Evolutionary conservation across 2,888 invertebrate genomes (phyloP).

Genomic region (Entomobrya multifasciata): DNA sequence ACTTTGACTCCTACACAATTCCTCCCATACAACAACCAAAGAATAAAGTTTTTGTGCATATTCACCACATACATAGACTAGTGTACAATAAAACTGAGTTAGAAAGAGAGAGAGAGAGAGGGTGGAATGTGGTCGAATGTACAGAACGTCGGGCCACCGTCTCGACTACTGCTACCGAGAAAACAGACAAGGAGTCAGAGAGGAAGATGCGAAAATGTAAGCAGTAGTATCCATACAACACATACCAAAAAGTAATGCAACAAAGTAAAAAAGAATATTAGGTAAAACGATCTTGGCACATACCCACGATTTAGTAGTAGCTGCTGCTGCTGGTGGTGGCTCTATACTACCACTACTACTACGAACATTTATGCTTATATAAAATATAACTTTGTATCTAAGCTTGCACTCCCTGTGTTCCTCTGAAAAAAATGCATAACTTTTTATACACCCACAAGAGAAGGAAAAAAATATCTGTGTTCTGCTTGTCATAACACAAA

Average conservation of each 20-base stretch:
- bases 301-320: constrained; percentile 54
- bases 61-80: no score
- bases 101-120: constrained; percentile 28
- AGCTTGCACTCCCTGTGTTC: not conserved
- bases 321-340: not conserved
- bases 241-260: constrained; percentile 43
- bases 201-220: constrained; percentile 29
- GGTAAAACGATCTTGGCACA: constrained; percentile 70
- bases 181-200: constrained; percentile 24
- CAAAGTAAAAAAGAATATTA: constrained; percentile 63
- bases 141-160: not conserved
- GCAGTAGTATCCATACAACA: constrained; percentile 10
- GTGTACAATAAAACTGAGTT: not conserved
- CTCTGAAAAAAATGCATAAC: not conserved
- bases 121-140: not conserved
- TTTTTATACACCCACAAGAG: not conserved
- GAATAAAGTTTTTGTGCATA: no score
- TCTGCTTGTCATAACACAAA: constrained; percentile 62
- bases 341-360: no score
- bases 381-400: not conserved
- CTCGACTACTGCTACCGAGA: not conserved
- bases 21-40: not conserved
- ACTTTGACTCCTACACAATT: not conserved
- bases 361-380: not conserved
- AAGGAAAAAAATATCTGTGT: constrained; percentile 29